Evolutionary conservation across 2,797 vertebrate genomes (phyloP).

Genomic region (Sebastes cheni): DNA sequence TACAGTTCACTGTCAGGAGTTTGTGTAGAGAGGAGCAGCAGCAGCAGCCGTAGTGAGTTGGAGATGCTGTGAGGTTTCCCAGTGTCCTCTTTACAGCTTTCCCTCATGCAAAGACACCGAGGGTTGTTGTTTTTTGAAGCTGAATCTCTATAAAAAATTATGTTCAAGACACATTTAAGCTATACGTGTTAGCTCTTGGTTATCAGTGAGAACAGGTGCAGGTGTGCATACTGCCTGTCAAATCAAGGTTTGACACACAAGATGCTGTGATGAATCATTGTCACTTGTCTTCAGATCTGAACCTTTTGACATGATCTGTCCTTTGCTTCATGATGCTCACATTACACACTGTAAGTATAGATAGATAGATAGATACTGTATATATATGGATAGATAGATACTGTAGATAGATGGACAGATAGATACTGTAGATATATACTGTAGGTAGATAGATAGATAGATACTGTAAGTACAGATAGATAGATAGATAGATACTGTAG

Average conservation of each 20-base stretch:
- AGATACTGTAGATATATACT: background rate
- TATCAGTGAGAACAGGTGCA: slow-evolving; percentile 32
- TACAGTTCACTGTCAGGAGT: slow-evolving; percentile 60
- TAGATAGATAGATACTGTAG: background rate
- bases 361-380: background rate
- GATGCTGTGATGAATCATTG: slow-evolving; percentile 11
- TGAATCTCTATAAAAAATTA: background rate
- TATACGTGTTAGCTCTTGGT: background rate
- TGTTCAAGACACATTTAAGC: background rate
- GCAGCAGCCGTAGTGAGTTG: slow-evolving; percentile 5
- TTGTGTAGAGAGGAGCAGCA: slow-evolving; percentile 27
- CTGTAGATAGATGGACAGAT: background rate
- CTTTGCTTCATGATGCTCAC: background rate
- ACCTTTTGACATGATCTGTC: background rate
- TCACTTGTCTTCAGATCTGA: background rate
- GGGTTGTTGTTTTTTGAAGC: background rate
- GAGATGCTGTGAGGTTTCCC: slow-evolving; percentile 31
- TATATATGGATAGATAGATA: background rate
- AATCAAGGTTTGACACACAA: background rate
- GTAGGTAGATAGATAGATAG: background rate
- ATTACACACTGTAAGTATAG: background rate
- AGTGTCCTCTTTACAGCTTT: background rate
- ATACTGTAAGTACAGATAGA: no score
- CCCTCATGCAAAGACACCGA: background rate
- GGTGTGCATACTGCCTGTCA: slow-evolving; percentile 45